phyloP scores from a whole-genome alignment of 2,888 invertebrate genomes.

The Strigamia transsilvanica region DNA sequence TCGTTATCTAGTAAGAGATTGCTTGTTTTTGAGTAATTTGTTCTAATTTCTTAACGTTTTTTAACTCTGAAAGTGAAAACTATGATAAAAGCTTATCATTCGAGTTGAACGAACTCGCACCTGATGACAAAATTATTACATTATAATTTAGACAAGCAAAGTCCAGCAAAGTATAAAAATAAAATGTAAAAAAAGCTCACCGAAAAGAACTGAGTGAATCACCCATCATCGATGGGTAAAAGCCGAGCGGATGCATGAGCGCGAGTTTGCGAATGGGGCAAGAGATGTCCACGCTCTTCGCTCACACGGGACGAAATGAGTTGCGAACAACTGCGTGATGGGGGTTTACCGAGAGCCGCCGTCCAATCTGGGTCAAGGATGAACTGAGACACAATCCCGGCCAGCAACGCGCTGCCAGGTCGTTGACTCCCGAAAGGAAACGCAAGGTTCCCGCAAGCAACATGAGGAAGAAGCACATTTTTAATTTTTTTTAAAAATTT shows the following conservation, averaged over 20 bases:
- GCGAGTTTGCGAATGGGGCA: slow-evolving; percentile 19
- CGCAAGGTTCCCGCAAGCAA: slow-evolving; percentile 48
- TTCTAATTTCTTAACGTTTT: not conserved
- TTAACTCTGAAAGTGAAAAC: not conserved
- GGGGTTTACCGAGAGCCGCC: slow-evolving; percentile 38
- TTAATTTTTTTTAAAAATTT: not conserved
- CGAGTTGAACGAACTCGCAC: slow-evolving; percentile 26
- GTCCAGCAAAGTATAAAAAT: not conserved
- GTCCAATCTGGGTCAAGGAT: slow-evolving; percentile 48
- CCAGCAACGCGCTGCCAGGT: slow-evolving; percentile 36
- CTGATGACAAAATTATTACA: slow-evolving; percentile 1
- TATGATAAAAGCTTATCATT: not conserved
- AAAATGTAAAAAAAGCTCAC: slow-evolving; percentile 18
- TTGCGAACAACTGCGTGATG: slow-evolving; percentile 28
- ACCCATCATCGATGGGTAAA: not conserved
- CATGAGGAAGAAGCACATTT: slow-evolving; percentile 28
- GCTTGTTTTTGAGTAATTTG: slow-evolving; percentile 5
- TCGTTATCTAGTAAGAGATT: not conserved
- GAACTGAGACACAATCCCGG: slow-evolving; percentile 44
- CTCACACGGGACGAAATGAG: slow-evolving; percentile 35
- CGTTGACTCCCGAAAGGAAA: slow-evolving; percentile 51
- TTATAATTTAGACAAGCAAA: not conserved
- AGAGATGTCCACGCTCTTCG: slow-evolving; percentile 40
- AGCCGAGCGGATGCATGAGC: slow-evolving; percentile 25
- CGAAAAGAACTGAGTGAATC: slow-evolving; percentile 17